phyloP scores from a whole-genome alignment of 2,888 invertebrate genomes.

The Tinea trinotella region DNA sequence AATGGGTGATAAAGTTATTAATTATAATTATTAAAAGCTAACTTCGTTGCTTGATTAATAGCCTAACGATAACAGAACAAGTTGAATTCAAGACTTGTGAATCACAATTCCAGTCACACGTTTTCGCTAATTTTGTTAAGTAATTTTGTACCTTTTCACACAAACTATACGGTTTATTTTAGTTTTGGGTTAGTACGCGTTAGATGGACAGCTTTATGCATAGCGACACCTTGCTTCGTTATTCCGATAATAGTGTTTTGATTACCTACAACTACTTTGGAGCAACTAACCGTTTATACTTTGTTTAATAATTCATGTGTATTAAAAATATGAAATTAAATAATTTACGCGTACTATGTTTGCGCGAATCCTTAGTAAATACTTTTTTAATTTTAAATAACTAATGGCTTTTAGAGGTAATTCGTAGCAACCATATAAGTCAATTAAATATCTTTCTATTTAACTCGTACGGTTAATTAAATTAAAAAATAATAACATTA shows the following conservation, averaged over 20 bases:
- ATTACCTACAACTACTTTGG: too few species aligned
- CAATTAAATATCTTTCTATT: too few species aligned
- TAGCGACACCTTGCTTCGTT: not conserved
- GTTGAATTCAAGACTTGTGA: slow-evolving; percentile 26
- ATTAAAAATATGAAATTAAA: too few species aligned
- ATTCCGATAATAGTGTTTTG: not conserved
- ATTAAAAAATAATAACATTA: too few species aligned
- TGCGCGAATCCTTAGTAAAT: too few species aligned
- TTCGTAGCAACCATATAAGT: too few species aligned
- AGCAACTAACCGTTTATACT: too few species aligned
- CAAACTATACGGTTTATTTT: not conserved
- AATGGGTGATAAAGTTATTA: slow-evolving; percentile 63
- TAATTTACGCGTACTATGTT: too few species aligned
- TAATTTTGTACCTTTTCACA: not conserved
- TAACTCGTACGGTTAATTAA: too few species aligned
- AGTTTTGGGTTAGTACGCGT: not conserved
- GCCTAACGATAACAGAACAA: slow-evolving; percentile 39
- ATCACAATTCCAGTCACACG: not conserved
- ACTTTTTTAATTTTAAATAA: too few species aligned
- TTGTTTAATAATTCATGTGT: too few species aligned
- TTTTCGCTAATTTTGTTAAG: not conserved
- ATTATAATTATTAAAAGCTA: slow-evolving; percentile 58
- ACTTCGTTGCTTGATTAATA: slow-evolving; percentile 55
- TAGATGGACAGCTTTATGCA: not conserved
- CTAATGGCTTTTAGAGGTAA: too few species aligned